Conservation (phyloP, 2,797 vertebrate species). For the Diglossa cyanea region DNA sequence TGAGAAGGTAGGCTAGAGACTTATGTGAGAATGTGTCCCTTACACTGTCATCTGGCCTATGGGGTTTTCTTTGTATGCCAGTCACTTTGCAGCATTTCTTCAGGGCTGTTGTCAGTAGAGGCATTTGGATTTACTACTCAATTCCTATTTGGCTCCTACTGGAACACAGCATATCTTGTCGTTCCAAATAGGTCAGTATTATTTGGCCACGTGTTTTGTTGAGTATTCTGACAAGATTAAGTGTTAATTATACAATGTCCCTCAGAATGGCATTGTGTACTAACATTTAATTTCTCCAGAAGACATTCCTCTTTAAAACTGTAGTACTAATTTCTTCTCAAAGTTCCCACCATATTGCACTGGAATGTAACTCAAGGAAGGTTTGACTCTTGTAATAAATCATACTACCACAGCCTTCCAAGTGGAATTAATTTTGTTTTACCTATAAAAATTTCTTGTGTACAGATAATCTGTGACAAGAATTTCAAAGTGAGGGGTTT, state of each 20-base stretch:
- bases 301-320: neutral
- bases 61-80: neutral
- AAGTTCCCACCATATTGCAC: neutral
- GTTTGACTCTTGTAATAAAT: neutral
- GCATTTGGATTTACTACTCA: neutral
- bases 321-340: neutral
- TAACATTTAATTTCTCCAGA: neutral
- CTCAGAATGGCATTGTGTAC: neutral
- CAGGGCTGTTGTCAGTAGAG: neutral
- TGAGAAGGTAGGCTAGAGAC: conserved; percentile 92
- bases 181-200: neutral
- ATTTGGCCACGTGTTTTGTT: neutral
- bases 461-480: neutral
- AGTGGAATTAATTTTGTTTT: neutral
- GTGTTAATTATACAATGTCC: neutral
- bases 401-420: neutral
- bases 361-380: neutral
- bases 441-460: neutral
- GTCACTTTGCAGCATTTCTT: neutral
- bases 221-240: neutral
- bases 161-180: neutral
- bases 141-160: neutral
- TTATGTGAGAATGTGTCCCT: conserved; percentile 6
- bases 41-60: neutral
- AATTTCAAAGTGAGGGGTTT: accelerated